A percentile compares a stretch with the other conserved stretches of the same genome.
phyloP scores from a whole-genome alignment of 1,140 invertebrate genomes.

The Drosophila virilis region DNA sequence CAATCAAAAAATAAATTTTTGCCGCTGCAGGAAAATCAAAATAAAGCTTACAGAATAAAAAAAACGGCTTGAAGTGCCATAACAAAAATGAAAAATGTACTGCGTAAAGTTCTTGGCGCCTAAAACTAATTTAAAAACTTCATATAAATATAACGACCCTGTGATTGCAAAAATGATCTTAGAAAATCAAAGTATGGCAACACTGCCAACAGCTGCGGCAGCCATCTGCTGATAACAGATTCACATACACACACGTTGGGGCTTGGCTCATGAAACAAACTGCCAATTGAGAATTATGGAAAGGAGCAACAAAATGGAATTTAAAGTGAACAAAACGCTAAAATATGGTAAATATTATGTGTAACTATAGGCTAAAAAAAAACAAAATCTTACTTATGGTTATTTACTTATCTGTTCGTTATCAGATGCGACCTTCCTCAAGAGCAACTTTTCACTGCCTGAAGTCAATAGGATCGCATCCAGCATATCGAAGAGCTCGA shows the following conservation, averaged over 20 bases:
- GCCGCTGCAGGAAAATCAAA: no score
- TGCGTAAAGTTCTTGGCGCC: neutral
- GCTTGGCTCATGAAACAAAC: neutral
- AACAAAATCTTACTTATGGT: neutral
- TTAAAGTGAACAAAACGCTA: slow-evolving; percentile 66
- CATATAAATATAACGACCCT: slow-evolving; percentile 6
- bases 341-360: slow-evolving; percentile 58
- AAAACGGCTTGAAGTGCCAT: no score
- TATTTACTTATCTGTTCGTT: neutral
- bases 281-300: neutral
- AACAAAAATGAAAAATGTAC: no score
- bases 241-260: slow-evolving; percentile 30
- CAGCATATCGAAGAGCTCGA: slow-evolving; percentile 59
- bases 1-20: no score
- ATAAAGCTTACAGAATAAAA: no score
- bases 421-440: slow-evolving; percentile 58
- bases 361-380: no score
- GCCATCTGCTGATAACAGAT: slow-evolving; percentile 56
- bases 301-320: slow-evolving; percentile 44
- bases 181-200: slow-evolving; percentile 45
- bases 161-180: slow-evolving; percentile 14
- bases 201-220: slow-evolving; percentile 49
- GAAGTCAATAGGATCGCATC: slow-evolving; percentile 66
- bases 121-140: neutral
- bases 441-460: slow-evolving; percentile 57